phyloP scores from a whole-genome alignment of 2,113 vertebrate genomes.

The Rhipidura dahli region DNA sequence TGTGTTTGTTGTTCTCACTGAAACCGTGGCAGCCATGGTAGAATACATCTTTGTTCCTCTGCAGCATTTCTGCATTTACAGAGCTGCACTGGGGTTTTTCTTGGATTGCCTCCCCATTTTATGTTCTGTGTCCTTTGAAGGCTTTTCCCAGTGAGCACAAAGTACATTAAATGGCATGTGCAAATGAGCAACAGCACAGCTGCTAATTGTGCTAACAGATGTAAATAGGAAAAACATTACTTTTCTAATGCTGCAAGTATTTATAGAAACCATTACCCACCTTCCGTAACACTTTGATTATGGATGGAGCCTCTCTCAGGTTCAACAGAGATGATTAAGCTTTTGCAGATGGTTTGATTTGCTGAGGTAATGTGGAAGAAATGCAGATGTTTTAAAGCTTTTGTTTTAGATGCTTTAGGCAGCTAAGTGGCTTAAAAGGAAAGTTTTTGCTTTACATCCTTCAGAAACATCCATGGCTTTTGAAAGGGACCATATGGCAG shows the following conservation, averaged over 20 bases:
- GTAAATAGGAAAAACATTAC: neutral
- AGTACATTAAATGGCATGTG: neutral
- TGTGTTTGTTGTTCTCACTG: neutral
- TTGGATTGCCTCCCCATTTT: neutral
- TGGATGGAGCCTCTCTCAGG: neutral
- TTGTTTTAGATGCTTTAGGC: neutral
- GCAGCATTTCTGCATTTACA: neutral
- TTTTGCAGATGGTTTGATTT: constrained; percentile 28
- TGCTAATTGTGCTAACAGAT: constrained; percentile 19
- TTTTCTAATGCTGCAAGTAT: constrained; percentile 10
- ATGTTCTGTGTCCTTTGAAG: neutral
- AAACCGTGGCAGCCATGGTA: neutral
- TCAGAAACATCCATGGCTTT: neutral
- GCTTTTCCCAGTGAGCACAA: neutral
- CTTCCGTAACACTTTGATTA: neutral
- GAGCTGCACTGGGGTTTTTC: neutral
- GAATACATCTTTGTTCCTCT: neutral
- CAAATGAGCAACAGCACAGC: constrained; percentile 12
- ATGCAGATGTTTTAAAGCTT: neutral
- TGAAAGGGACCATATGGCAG: neutral
- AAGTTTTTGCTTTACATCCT: neutral
- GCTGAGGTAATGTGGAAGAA: neutral
- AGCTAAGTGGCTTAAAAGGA: neutral
- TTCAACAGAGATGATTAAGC: neutral
- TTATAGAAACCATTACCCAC: constrained; percentile 6